phyloP scores from a whole-genome alignment of 2,888 invertebrate species.

The Diadegma fenestrale region DNA sequence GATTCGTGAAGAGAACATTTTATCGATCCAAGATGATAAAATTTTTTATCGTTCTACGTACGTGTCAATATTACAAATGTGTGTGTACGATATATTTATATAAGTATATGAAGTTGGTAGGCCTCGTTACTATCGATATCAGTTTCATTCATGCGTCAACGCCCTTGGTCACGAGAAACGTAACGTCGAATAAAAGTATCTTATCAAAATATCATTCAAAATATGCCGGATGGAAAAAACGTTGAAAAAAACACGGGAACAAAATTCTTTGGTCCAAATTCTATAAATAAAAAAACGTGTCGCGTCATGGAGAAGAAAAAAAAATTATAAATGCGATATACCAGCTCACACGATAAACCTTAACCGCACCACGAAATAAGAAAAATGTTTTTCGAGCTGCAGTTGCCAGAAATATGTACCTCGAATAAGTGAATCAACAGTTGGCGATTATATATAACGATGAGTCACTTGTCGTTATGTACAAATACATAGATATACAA shows the following conservation, averaged over 20 bases:
- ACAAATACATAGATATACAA: not conserved
- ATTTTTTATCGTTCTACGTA: slow-evolving; percentile 3
- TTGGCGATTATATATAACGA: slow-evolving; percentile 37
- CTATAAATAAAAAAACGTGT: not conserved
- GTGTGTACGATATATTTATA: not conserved
- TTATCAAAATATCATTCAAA: slow-evolving; percentile 39
- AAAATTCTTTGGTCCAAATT: not conserved
- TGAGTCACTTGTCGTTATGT: slow-evolving; percentile 53
- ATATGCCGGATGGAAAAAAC: not conserved
- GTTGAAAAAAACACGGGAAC: not conserved
- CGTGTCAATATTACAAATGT: slow-evolving; percentile 25
- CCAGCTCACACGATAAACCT: not conserved
- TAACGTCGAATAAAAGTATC: slow-evolving; percentile 23
- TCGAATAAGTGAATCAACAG: slow-evolving; percentile 59
- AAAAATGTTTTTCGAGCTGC: slow-evolving; percentile 22
- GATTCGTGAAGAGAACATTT: slow-evolving; percentile 34
- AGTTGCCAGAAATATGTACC: slow-evolving; percentile 26
- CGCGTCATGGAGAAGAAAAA: not conserved
- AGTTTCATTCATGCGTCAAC: slow-evolving; percentile 61
- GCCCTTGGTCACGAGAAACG: slow-evolving; percentile 18
- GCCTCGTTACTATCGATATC: slow-evolving; percentile 47
- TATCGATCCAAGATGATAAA: slow-evolving; percentile 63
- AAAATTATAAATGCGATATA: not conserved
- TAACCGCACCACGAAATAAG: not conserved
- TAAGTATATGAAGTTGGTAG: slow-evolving; percentile 7